These are phyloP conservation scores for Mustela nigripes DNA, from an alignment of 2,113 vertebrate genomes.

Conservation along the genomic window DNA sequence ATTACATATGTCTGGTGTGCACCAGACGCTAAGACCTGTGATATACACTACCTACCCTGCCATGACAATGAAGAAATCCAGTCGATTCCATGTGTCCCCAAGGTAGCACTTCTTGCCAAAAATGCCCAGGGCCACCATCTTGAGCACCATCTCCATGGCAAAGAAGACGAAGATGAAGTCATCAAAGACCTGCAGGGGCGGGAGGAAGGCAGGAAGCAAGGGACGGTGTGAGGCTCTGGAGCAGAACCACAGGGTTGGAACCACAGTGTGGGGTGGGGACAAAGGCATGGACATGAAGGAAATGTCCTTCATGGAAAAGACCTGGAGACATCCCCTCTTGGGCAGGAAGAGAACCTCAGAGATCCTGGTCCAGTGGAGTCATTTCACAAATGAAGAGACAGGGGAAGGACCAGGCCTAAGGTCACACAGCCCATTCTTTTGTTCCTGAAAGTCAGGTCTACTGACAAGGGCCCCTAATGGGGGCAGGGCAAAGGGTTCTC, in stretches of 20 bases:
- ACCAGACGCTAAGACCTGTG: no score
- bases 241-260: not conserved
- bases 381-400: not conserved
- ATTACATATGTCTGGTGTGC: not conserved
- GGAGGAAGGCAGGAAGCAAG: not conserved
- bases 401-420: not conserved
- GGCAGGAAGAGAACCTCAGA: not conserved
- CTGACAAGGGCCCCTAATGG: not conserved
- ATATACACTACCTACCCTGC: constrained; percentile 91
- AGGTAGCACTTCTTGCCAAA: constrained; percentile 97
- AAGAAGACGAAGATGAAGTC: constrained; percentile 95
- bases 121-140: constrained; percentile 98
- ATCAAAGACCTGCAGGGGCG: constrained; percentile 86
- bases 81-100: constrained; percentile 98
- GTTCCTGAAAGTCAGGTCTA: not conserved
- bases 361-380: not conserved
- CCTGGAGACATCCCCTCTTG: not conserved
- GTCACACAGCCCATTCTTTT: not conserved
- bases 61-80: constrained; percentile 99
- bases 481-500: no score
- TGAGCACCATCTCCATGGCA: constrained; percentile 98
- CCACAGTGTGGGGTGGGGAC: not conserved
- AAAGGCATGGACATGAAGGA: rapidly evolving
- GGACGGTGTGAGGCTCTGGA: not conserved
- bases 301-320: not conserved